Percentiles rank a stretch among this genome's conserved stretches.
These are phyloP conservation scores for Desoria tigrina DNA, from an alignment of 2,888 invertebrate species.

Conservation along the genomic window DNA sequence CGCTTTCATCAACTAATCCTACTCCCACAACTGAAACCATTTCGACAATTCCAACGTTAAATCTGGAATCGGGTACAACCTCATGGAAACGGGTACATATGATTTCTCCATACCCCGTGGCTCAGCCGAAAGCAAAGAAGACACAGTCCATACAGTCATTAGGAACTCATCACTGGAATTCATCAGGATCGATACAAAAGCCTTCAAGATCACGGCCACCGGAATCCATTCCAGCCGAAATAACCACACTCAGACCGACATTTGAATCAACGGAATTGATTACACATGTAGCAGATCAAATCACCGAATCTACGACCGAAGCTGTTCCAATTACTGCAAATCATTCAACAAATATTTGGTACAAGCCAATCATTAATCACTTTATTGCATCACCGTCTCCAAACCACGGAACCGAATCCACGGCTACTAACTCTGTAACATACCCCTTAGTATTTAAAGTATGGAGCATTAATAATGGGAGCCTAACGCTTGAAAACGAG, in stretches of 20 bases:
- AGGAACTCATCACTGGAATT: too few species aligned
- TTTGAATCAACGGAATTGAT: too few species aligned
- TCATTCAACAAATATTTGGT: conserved; percentile 48
- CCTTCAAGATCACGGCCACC: too few species aligned
- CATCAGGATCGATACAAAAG: too few species aligned
- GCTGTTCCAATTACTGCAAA: conserved; percentile 15
- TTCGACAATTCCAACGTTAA: not conserved
- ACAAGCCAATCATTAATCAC: conserved; percentile 49
- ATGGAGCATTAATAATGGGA: conserved; percentile 44
- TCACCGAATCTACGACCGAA: too few species aligned
- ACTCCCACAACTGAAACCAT: not conserved
- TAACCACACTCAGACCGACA: too few species aligned
- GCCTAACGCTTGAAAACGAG: conserved; percentile 36
- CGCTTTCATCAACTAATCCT: not conserved
- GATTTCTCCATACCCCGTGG: not conserved
- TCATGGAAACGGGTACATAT: not conserved
- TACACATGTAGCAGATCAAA: too few species aligned
- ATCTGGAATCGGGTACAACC: not conserved
- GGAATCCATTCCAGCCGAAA: too few species aligned
- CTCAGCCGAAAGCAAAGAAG: not conserved
- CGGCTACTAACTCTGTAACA: not conserved
- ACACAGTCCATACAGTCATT: too few species aligned
- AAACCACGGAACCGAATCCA: not conserved
- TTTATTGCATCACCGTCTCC: conserved; percentile 20
- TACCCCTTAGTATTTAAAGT: conserved; percentile 40